phyloP scores from a whole-genome alignment of 2,113 vertebrate species.

The Tragelaphus imberbis region DNA sequence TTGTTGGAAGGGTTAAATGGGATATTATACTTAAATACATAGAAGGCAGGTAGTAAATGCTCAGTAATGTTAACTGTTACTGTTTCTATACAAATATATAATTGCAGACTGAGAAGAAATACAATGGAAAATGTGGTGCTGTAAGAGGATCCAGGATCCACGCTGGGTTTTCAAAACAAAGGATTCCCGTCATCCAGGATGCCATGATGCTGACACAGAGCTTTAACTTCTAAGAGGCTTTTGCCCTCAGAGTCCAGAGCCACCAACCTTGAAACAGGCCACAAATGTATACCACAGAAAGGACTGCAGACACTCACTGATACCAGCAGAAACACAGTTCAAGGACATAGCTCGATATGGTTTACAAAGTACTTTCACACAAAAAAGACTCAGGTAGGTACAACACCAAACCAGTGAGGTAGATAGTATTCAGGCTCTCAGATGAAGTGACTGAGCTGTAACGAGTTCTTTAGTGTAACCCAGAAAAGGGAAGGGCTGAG shows the following conservation, averaged over 20 bases:
- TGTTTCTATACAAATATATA: neutral
- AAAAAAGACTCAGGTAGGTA: neutral
- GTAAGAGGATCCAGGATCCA: neutral
- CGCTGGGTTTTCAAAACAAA: neutral
- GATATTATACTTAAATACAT: neutral
- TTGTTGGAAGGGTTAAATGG: neutral
- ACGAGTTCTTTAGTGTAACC: neutral
- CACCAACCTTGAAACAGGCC: neutral
- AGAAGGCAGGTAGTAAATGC: neutral
- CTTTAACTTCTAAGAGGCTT: neutral
- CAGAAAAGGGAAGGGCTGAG: neutral
- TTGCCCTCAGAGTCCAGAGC: neutral
- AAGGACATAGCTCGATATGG: neutral
- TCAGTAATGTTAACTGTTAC: neutral
- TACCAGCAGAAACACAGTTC: neutral
- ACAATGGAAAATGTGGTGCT: neutral
- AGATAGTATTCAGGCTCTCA: neutral
- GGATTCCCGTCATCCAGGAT: neutral
- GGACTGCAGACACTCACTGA: neutral
- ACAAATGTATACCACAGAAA: neutral
- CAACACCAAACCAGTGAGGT: neutral
- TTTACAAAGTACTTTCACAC: neutral
- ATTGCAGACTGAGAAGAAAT: neutral
- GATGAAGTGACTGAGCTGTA: neutral
- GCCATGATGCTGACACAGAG: neutral